Evolutionary conservation across 64 coral and sea anemone genomes (phyloP).

Genomic region (Actinia equina): DNA sequence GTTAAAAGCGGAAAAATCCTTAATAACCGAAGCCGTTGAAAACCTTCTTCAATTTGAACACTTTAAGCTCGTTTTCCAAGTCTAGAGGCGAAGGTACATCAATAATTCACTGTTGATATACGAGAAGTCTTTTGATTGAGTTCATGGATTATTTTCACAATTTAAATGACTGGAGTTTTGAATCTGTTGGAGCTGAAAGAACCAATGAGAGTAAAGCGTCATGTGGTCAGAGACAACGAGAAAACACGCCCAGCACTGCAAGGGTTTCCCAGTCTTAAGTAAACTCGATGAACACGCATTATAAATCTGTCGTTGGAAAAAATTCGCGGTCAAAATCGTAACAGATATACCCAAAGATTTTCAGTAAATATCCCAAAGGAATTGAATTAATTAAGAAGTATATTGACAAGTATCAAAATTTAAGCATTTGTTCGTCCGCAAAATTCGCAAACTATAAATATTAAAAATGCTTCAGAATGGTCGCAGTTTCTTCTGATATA

Average conservation of each 20-base stretch:
- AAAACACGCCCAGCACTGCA: neutral
- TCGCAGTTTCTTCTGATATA: neutral
- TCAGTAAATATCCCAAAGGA: neutral
- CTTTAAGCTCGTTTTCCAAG: neutral
- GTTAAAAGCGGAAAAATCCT: neutral
- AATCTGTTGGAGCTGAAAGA: neutral
- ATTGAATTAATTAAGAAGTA: neutral
- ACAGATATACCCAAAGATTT: neutral
- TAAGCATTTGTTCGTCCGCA: neutral
- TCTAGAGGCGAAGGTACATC: neutral
- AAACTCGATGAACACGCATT: neutral
- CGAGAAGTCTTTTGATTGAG: neutral
- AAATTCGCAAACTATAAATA: neutral
- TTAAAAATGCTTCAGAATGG: neutral
- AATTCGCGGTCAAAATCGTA: neutral
- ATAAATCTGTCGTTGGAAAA: neutral
- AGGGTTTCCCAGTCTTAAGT: neutral
- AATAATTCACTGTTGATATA: slow-evolving; percentile 9
- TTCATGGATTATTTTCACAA: neutral
- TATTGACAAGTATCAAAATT: neutral
- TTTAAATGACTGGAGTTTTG: neutral
- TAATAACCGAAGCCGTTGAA: neutral
- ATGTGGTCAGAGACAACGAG: neutral
- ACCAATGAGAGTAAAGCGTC: neutral
- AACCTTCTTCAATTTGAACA: neutral